Percentiles rank a stretch among this genome's conserved stretches.
Evolutionary conservation across 2,888 invertebrate species (phyloP).

Genomic region (Hipparchia semele): DNA sequence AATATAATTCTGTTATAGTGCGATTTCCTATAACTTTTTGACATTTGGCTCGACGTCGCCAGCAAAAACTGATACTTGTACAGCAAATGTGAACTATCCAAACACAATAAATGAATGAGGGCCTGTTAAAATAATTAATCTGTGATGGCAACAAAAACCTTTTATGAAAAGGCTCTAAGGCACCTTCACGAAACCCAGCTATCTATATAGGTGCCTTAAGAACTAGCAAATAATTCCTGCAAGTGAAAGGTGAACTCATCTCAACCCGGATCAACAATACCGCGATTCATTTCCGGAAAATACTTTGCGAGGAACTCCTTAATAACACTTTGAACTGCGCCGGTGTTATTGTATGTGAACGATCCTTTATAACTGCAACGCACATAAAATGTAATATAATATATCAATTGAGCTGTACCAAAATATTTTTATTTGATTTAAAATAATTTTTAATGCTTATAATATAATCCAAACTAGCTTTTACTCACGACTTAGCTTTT

Average conservation of each 20-base stretch:
- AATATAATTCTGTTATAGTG: no score
- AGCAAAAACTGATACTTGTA: no score
- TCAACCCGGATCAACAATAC: constrained; percentile 9
- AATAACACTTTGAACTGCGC: constrained; percentile 36
- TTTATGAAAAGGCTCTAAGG: background rate
- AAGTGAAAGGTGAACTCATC: constrained; percentile 8
- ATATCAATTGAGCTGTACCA: background rate
- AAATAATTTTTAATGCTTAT: background rate
- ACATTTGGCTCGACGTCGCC: no score
- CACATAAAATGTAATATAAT: background rate
- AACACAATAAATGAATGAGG: no score
- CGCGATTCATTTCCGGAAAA: constrained; percentile 55
- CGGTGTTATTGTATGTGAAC: constrained; percentile 6
- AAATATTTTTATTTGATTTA: background rate
- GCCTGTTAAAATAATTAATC: no score
- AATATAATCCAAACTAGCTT: no score
- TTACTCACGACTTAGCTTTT: no score
- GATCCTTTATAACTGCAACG: background rate
- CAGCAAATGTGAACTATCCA: no score
- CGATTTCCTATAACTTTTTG: no score
- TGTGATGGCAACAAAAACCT: background rate
- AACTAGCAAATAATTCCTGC: constrained; percentile 12
- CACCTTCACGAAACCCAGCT: no score
- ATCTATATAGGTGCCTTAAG: background rate
- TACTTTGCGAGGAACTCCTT: constrained; percentile 55